Evolutionary conservation across 2,888 invertebrate species (phyloP), one percentile per base, ranked within the genome.

Genomic region (Alviniconcha strummeri): DNA sequence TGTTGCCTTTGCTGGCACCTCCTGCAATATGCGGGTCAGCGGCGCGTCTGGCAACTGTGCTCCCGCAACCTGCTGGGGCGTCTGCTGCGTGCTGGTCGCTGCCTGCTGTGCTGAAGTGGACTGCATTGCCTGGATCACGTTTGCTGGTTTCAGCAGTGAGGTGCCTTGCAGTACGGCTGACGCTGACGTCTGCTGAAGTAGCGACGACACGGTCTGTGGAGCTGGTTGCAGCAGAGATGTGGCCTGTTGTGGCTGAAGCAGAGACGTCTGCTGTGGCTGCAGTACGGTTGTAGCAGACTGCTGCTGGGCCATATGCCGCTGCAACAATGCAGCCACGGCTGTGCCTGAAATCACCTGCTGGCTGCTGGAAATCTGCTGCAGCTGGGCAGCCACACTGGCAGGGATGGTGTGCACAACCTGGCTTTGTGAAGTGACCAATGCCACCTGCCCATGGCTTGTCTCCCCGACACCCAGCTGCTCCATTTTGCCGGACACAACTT

Each of bases 401-500:
- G 78, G 78, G 78, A 78, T 60, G 60, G 78, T 78, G 60, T 57
- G 64, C 60, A 64, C 36, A 4, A 60, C 64, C 78, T 78, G 78
- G 78, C 60, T 52, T 52, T 60, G 78, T 0, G 78, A 13, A 7
- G 78, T 78, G 36, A 78, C 36, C 52, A 78, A 15, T 64, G 57
- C 5, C 13, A 78, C 36, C 64, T 78, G 78, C 36, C 36, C 57
- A 11, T 60, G 78, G 57, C 60, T 57, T 8, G 78, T 17, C 36
- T 74, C 81, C 6, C 52, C 55, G 57, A 81, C 60, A 11, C 56
- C 77, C 60, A 82, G 76, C 36, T 82, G 77, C 19, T 85, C 81
- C 54, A 86, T 83, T 7, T 81, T 79, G 11, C 82, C 77, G 55
- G 82, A 78, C n/a, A 86, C 80, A 13, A 72, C 76, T 15, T 84